Conservation (phyloP, 2,888 invertebrate species). For the Calliphora vomitoria region DNA sequence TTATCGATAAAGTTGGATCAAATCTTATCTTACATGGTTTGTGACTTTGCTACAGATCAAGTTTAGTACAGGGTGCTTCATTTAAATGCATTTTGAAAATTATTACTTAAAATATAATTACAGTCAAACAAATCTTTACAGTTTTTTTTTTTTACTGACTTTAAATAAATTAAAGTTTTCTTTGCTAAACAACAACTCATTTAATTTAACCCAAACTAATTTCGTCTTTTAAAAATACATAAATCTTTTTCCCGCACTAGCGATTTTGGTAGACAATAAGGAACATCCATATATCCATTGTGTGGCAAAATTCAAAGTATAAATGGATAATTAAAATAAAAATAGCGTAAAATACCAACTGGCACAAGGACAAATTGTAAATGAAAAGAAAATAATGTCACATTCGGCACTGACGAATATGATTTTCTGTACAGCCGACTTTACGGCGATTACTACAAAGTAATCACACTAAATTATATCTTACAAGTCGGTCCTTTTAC, state of each 20-base stretch:
- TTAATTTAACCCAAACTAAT: not conserved
- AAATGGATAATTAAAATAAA: constrained; percentile 68
- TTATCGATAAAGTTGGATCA: too few species aligned
- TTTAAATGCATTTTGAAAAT: too few species aligned
- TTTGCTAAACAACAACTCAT: not conserved
- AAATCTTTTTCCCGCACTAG: constrained; percentile 4
- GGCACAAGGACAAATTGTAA: constrained; percentile 59
- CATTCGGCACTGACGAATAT: not conserved
- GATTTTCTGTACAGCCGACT: too few species aligned
- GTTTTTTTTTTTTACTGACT: too few species aligned
- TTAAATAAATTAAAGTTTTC: too few species aligned
- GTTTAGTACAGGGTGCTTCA: not conserved
- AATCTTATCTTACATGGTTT: not conserved
- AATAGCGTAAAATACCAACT: constrained; percentile 66
- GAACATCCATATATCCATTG: constrained; percentile 32
- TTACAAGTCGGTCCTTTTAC: too few species aligned
- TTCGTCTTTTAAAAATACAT: not conserved
- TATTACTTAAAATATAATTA: too few species aligned
- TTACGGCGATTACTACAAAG: too few species aligned
- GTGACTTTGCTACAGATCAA: not conserved
- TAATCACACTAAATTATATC: too few species aligned
- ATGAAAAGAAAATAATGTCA: not conserved
- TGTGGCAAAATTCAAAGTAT: constrained; percentile 32
- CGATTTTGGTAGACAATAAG: not conserved
- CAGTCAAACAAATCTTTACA: too few species aligned